These are phyloP conservation scores for Hermatobates lingyangjiaoensis DNA, from an alignment of 1,140 invertebrate genomes.

Conservation along the genomic window DNA sequence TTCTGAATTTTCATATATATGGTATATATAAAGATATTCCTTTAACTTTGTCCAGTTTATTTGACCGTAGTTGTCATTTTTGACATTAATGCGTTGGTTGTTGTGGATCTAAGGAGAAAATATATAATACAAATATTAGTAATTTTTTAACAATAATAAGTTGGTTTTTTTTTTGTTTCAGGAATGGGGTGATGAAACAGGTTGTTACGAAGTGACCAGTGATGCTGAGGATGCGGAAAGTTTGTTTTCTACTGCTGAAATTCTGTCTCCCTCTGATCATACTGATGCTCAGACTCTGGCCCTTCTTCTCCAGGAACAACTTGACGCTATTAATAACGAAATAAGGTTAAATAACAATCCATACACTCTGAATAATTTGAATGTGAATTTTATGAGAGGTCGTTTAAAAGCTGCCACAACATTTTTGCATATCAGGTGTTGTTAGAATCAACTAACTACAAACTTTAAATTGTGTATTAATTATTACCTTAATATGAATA, in stretches of 20 bases:
- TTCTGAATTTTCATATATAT: too few relatives aligned
- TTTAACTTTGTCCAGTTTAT: too few relatives aligned
- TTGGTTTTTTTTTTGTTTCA: constrained; percentile 21
- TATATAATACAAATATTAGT: not conserved
- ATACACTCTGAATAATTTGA: too few relatives aligned
- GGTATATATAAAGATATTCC: too few relatives aligned
- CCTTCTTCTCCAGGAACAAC: constrained; percentile 94
- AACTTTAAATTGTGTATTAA: too few relatives aligned
- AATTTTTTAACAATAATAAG: not conserved
- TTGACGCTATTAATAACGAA: constrained; percentile 99
- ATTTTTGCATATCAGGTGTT: too few relatives aligned
- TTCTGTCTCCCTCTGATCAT: constrained; percentile 50
- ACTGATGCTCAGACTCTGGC: constrained; percentile 94
- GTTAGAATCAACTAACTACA: too few relatives aligned
- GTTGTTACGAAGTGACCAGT: constrained; percentile 69
- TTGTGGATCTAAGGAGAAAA: constrained; percentile 7
- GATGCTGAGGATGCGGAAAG: constrained; percentile 64
- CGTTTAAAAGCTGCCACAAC: too few relatives aligned
- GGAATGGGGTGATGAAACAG: constrained; percentile 91
- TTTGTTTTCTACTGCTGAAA: constrained; percentile 47
- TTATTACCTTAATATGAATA: too few relatives aligned
- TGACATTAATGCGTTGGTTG: too few relatives aligned
- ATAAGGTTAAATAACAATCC: constrained; percentile 39
- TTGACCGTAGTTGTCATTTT: too few relatives aligned
- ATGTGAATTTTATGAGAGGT: too few relatives aligned